These are phyloP conservation scores for Phalacrocorax pelagicus DNA, from an alignment of 2,113 vertebrate species.

Conservation along the genomic window DNA sequence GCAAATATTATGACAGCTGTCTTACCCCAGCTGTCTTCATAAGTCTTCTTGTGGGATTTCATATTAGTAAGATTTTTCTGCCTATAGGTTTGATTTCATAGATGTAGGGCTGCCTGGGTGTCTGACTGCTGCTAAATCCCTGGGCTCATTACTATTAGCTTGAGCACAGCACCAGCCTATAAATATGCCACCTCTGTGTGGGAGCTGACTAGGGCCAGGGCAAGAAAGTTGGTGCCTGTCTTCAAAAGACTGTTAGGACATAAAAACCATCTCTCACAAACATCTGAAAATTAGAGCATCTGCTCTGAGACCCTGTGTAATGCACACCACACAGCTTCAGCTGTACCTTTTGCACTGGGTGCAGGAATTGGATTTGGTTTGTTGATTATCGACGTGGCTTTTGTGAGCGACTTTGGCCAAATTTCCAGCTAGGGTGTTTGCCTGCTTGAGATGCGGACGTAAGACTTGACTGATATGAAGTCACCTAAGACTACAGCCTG, in stretches of 20 bases:
- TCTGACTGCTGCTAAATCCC: background rate
- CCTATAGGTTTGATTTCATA: background rate
- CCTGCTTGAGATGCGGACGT: background rate
- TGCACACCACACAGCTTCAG: background rate
- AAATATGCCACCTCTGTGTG: background rate
- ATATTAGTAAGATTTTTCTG: constrained; percentile 5
- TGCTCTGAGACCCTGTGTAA: background rate
- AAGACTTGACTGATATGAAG: background rate
- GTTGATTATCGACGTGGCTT: background rate
- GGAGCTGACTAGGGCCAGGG: background rate
- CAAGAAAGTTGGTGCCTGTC: background rate
- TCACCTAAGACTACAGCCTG: background rate
- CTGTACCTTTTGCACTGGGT: background rate
- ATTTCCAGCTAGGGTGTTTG: background rate
- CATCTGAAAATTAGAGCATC: background rate
- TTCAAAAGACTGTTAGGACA: background rate
- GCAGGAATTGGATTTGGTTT: background rate
- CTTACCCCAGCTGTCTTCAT: background rate
- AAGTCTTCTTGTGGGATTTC: background rate
- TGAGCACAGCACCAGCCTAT: background rate
- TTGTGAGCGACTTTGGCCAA: background rate
- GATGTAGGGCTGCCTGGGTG: background rate
- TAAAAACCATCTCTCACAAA: background rate
- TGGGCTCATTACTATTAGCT: background rate
- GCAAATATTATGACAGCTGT: constrained; percentile 52